Base-by-base conservation (phyloP, 2,797 vertebrate genomes). In the Buphagus erythrorhynchus region DNA sequence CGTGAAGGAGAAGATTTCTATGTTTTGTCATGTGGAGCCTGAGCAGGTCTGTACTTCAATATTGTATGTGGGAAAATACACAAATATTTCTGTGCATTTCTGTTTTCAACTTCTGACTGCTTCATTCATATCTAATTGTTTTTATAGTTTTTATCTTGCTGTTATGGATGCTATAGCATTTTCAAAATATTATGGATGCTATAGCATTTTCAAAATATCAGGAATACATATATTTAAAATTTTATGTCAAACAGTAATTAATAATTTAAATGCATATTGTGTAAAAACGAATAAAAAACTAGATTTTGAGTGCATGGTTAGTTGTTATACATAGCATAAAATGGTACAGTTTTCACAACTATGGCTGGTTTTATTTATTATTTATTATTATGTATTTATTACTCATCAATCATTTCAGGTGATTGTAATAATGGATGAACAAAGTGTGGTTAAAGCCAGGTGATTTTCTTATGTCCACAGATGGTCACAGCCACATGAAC, bases 1-100 rank as follows among this genome's bases (percentile, higher is more conserved):
- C 4, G 98, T 98, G 78, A 98, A 98, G 94, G 98, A 98, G 95
- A 98, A 98, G 95, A 98, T 98, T 88, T 98, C 98, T n/a, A 98
- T 98, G 98, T 98, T 98, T 96, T 98, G 98, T 84, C 98, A 98
- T 5, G 98, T 98, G 89, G 98, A 98, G 48, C 98, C 98, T 57
- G 98, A 98, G 86, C 98, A 98, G 98, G 98, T 98, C 55, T 92
- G 97, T 97, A 58, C 24, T 96, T 93, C 17, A 88, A 3, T 61
- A 46, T 58, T 89, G n/a, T 6, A 3, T 22, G 36, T 54, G 13
- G 49, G 16, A 63, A 88, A 66, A 13, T 21, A 52, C n/a, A 13
- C 13, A 73, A 46, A 36, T 85, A 46, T 36, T 45, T 75, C 38
- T 69, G 5, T 38, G 20, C 6, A 20, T 66, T 92, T 90, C 69